Conservation (phyloP, 2,888 invertebrate species). For the Acanthoscelides obtectus region DNA sequence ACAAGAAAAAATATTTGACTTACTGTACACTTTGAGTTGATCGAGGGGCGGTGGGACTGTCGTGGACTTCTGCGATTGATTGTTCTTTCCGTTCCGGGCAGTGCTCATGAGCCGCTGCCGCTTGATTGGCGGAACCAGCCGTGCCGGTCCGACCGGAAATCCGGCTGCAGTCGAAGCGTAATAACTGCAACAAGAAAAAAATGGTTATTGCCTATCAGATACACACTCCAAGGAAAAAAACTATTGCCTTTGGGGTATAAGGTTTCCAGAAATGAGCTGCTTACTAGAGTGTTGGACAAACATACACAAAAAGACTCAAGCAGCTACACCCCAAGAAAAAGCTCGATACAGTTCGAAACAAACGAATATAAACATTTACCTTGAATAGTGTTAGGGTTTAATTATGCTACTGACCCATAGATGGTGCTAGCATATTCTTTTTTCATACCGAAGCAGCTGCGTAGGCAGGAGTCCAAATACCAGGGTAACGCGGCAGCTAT, state of each 20-base stretch:
- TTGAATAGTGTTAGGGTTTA: too few relatives aligned
- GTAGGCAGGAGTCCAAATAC: too few relatives aligned
- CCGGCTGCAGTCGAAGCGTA: conserved; percentile 59
- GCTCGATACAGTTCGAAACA: too few relatives aligned
- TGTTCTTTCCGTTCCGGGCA: conserved; percentile 45
- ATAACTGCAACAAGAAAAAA: conserved; percentile 49
- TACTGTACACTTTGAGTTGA: conserved; percentile 63
- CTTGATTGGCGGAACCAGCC: conserved; percentile 59
- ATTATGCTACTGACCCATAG: too few relatives aligned
- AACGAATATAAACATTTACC: too few relatives aligned
- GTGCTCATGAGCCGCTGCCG: conserved; percentile 56
- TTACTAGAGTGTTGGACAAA: too few relatives aligned
- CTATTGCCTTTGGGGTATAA: neutral
- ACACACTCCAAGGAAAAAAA: neutral
- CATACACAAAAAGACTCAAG: too few relatives aligned
- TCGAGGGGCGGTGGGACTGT: conserved; percentile 49
- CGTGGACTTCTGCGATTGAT: conserved; percentile 44
- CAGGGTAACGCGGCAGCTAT: too few relatives aligned
- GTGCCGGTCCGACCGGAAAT: conserved; percentile 50
- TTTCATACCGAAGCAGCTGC: too few relatives aligned
- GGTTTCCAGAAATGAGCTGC: too few relatives aligned
- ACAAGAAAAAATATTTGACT: conserved; percentile 38
- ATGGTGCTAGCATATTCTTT: too few relatives aligned
- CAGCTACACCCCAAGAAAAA: too few relatives aligned
- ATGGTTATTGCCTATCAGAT: conserved; percentile 1